Base-by-base conservation (phyloP, 2,797 vertebrate species). In the Squalus acanthias region DNA sequence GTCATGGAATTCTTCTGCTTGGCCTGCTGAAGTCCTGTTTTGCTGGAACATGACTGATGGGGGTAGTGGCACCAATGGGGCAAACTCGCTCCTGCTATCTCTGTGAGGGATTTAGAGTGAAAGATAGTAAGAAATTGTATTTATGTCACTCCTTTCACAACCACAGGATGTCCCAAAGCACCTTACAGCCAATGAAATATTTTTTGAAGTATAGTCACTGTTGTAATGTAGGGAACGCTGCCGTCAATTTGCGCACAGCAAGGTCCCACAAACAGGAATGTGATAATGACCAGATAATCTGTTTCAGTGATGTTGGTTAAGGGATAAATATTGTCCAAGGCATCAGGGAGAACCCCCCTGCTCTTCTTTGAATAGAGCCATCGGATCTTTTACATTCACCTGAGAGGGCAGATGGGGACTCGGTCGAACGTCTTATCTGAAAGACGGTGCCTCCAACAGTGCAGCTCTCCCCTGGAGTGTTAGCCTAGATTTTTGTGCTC, bases 1-100 rank as follows among this genome's bases (percentile, higher is more conserved):
- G 50, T 33, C 53, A 39, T 53, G 94, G 46, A 95, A 74, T 95
- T 95, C 94, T 1, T 69, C 63, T 3, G n/a, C 91, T 46, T 46
- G 91, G 8, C 91, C 3, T 69, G 82, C 1, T 85, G 91, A 93
- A 2, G 63, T 93, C 17, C 65, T 46, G 63, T 63, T 39, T 24
- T 26, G 65, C 91, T 93, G 91, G 63, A 93, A 93, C 70, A 76
- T 95, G 26, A 76, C 50, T 57, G 89, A n/a, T 39, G 94, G 17
- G 46, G 70, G 94, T 3, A 95, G 29, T 13, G 94, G 50, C 46
- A 95, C 94, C 70, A 95, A 29, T 13, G 94, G 94, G 29, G 94
- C 70, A 76, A 95, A 95, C 70, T 95, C 94, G 53, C 94, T 76
- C 17, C 94, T 53, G 50, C 69, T 74, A 17, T 95, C 94, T 29